Base-by-base conservation (phyloP, 2,797 vertebrate genomes). In the Buphagus erythrorhynchus region DNA sequence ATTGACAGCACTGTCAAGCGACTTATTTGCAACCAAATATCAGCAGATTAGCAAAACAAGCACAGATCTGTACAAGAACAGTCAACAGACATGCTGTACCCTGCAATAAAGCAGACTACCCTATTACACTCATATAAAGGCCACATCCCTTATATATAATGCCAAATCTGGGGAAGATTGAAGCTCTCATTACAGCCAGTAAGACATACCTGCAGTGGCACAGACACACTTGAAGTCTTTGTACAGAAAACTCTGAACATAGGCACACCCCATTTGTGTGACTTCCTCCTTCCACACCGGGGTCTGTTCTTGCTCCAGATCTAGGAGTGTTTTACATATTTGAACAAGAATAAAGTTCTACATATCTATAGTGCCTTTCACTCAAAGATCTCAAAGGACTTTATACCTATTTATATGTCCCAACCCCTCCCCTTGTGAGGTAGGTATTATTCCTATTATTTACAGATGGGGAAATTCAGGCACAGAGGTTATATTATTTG, bases 401-500 rank as follows among this genome's bases (percentile, higher is more conserved):
- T 91, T 46, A 54, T 62, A 90, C 10, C 51, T 86, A 81, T 68
- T 49, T 3, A 10, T 80, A 89, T 42, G 62, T 78, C 84, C 90
- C 93, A 94, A 91, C 16, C 91, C 91, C 83, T 96, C 86, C 93
- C 95, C 67, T 81, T 90, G 96, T 97, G 91, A 90, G 95, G 93
- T 83, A 94, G 95, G 95, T 96, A 82, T 95, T 91, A 88, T 77
- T 77, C 38, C 45, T 77, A 43, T 75, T 68, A 95, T 86, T 92
- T 97, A 94, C 43, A 85, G 91, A 65, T 93, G 90, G 89, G 93
- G 81, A 95, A 97, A 96, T 92, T 90, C 74, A 97, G 94, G 93
- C 89, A 95, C 94, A 88, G 88, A 67, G 90, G 86, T 88, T 85
- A 93, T 84, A 78, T 90, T 91, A 97, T 79, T 83, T 86, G 81